These are phyloP conservation scores for Pholis gunnellus DNA, from an alignment of 2,113 vertebrate species.

Conservation along the genomic window DNA sequence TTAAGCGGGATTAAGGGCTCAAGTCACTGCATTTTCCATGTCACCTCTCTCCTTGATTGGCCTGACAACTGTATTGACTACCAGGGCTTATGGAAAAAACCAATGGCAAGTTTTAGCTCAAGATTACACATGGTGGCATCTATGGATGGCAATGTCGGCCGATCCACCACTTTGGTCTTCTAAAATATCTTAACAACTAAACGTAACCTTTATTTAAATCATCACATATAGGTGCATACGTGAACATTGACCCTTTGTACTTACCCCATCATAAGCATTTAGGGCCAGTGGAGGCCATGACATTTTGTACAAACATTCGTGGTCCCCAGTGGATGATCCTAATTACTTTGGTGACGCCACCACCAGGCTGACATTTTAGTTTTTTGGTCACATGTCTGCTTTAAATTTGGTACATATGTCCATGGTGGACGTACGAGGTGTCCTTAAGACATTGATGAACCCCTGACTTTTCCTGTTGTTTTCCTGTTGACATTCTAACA, in stretches of 20 bases:
- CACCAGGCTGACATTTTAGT: background rate
- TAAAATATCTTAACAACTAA: background rate
- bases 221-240: background rate
- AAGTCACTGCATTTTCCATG: constrained; percentile 48
- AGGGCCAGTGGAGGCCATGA: background rate
- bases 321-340: background rate
- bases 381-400: background rate
- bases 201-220: background rate
- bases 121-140: background rate
- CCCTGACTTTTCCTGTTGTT: background rate
- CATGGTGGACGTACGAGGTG: too few relatives aligned
- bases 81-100: background rate
- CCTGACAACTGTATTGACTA: constrained; percentile 51
- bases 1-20: constrained; percentile 49
- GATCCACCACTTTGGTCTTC: background rate
- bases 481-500: background rate
- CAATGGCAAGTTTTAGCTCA: constrained; percentile 13
- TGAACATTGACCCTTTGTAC: background rate
- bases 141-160: background rate
- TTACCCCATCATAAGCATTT: background rate
- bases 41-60: constrained; percentile 46
- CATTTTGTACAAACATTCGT: background rate
- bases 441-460: background rate
- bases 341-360: too few relatives aligned
- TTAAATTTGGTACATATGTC: background rate